phyloP scores from a whole-genome alignment of 2,797 vertebrate genomes.

The Pampus argenteus region DNA sequence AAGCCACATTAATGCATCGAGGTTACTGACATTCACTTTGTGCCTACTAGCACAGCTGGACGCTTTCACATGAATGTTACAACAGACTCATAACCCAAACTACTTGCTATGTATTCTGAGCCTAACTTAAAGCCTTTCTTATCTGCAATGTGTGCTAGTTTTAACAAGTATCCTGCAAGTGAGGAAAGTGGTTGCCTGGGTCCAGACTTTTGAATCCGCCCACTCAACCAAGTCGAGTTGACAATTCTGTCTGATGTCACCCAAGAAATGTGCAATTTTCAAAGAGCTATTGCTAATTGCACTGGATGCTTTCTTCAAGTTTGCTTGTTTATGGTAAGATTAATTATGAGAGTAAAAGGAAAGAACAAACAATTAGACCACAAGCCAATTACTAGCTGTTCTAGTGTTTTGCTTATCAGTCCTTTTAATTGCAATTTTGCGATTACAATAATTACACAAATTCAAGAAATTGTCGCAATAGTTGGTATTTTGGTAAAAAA shows the following conservation, averaged over 20 bases:
- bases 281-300: not conserved
- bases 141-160: conserved; percentile 8
- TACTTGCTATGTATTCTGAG: conserved; percentile 6
- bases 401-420: not conserved
- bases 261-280: no score
- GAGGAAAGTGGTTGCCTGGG: not conserved
- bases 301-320: not conserved
- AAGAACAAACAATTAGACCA: not conserved
- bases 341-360: not conserved
- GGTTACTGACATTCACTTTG: conserved; percentile 25
- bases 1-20: conserved; percentile 20
- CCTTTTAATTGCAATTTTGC: no score
- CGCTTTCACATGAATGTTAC: conserved; percentile 9
- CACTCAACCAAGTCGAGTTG: no score
- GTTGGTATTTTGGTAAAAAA: no score
- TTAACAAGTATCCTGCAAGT: not conserved
- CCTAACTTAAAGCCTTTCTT: not conserved
- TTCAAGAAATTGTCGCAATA: no score
- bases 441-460: no score
- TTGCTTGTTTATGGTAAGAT: not conserved
- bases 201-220: no score
- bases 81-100: conserved; percentile 22
- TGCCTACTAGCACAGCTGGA: conserved; percentile 20
- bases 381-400: not conserved
- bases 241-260: no score